Base-by-base conservation (phyloP, 2,113 vertebrate genomes). In the Andinoacara biseriatus region DNA sequence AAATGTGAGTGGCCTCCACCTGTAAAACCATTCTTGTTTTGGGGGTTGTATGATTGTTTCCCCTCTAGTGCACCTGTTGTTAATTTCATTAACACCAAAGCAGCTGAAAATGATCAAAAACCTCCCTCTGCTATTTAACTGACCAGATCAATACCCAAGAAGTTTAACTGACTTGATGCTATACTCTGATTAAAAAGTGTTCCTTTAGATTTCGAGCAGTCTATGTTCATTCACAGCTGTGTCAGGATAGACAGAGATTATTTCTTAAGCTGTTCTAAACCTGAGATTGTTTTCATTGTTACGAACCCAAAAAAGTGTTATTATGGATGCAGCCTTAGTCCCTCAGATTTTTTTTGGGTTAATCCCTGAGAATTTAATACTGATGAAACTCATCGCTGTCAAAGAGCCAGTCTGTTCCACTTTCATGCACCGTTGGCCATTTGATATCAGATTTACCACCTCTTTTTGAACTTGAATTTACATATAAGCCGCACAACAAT, bases 361-460 rank as follows among this genome's bases (percentile, higher is more conserved):
- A 93, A 89, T 91, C 89, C 83, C 63, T 49, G 61, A 74, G 86
- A 84, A 78, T 89, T 82, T 74, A 86, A 80, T 56, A 24, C 72
- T 58, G 76, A 82, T 85, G 40, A 81, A 80, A 84, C 57, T 79
- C 49, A 26, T 29, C 5, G 18, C 67, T 54, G 46, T 72, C 67
- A 72, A 52, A 52, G 76, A 83, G 76, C 58, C 60, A 15, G 17
- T n/a, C 33, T 74, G 80, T 81, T 81, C 49, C 78, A 82, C 43
- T 92, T 90, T 82, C 40, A 67, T 75, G 82, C 77, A 56, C 24
- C 2, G 75, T 82, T 90, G 74, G 78, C 52, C 46, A 60, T 90
- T 91, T 86, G 58, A 80, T 84, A 86, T 61, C 57, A 75, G 52
- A 76, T 69, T 58, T 54, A 59, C 40, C 35, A 54, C 38, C 20